Evolutionary conservation across 2,113 vertebrate genomes (phyloP), one percentile per base, ranked within the genome.

Genomic region (Brachypodius melanocephalos): DNA sequence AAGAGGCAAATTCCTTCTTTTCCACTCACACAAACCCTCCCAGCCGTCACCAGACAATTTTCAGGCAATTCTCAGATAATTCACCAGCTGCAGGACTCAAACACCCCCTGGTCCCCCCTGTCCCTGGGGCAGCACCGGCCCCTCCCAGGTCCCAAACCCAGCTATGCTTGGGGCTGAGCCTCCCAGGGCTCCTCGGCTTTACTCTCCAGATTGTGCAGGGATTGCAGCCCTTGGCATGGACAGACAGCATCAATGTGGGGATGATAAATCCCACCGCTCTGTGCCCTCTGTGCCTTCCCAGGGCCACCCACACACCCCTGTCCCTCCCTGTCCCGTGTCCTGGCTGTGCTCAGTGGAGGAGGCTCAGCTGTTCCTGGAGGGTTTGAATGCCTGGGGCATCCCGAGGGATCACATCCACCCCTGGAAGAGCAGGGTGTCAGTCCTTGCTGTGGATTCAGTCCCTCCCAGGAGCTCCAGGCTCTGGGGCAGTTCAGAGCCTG

Each of bases 271-370:
- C 19, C 31, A 54, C 1, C 17, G 11, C 22, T 73, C 9, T 3
- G 6, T 49, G 32, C 26, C 54, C 45, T 49, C 19, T 3, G 61
- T 10, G 43, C 45, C 32, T 18, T 22, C 19, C 46, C 38, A 29
- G n/a, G 12, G 8, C 32, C 46, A 16, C 5, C 19, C 10, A 2
- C 3, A 54, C 28, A 3, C 14, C 28, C 2, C 5, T 5, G 34
- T 28, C 31, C 34, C 29, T 31, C 40, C 52, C 10, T 28, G 16
- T 8, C 9, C 48, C 6, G 0, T 43, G 17, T 26, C 55, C 12
- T 13, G 24, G 8, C 19, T 40, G 2, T 12, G 66, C 66, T 31
- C 57, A 9, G 40, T 14, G 54, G 12, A 61, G 21, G 32, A 8
- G 48, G 42, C 57, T 9, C 8, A 49, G 62, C 18, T 32, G 0